Conservation (phyloP, 2,113 vertebrate species). For the Cheirogaleus medius region DNA sequence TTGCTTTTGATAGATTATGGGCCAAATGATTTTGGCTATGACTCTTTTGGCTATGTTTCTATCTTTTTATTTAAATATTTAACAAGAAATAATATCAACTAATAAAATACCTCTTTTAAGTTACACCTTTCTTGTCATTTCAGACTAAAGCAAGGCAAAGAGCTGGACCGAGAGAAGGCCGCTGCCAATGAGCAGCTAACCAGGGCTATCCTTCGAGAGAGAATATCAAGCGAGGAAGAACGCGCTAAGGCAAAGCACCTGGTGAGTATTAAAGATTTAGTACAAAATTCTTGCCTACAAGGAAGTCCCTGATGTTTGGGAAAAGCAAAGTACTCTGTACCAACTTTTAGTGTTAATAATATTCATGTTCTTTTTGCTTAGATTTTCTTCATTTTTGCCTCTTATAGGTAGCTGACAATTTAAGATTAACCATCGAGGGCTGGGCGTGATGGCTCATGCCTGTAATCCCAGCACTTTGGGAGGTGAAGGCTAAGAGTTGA, state of each 20-base stretch:
- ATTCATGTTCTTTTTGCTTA: not conserved
- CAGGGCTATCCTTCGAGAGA: slow-evolving; percentile 89
- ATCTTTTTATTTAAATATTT: not conserved
- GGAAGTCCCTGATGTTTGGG: fast-evolving
- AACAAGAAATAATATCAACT: not conserved
- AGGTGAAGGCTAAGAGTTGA: not conserved
- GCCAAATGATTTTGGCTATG: not conserved
- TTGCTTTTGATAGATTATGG: not conserved
- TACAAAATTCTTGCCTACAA: fast-evolving
- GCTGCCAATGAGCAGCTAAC: slow-evolving; percentile 87
- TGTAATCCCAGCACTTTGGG: no score
- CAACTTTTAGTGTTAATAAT: not conserved
- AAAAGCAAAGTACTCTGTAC: not conserved
- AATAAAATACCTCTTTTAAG: not conserved
- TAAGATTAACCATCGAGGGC: not conserved
- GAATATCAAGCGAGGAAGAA: slow-evolving; percentile 90
- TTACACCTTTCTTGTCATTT: not conserved
- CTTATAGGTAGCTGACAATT: not conserved
- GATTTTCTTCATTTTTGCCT: slow-evolving; percentile 26
- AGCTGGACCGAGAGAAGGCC: slow-evolving; percentile 87
- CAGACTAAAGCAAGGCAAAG: slow-evolving; percentile 83
- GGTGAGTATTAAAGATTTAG: slow-evolving; percentile 83
- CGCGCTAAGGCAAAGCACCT: slow-evolving; percentile 87
- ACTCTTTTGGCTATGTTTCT: not conserved
- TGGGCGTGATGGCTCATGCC: not conserved